These are phyloP conservation scores for Cheirogaleus major DNA, from an alignment of 2,797 vertebrate genomes.

Conservation along the genomic window DNA sequence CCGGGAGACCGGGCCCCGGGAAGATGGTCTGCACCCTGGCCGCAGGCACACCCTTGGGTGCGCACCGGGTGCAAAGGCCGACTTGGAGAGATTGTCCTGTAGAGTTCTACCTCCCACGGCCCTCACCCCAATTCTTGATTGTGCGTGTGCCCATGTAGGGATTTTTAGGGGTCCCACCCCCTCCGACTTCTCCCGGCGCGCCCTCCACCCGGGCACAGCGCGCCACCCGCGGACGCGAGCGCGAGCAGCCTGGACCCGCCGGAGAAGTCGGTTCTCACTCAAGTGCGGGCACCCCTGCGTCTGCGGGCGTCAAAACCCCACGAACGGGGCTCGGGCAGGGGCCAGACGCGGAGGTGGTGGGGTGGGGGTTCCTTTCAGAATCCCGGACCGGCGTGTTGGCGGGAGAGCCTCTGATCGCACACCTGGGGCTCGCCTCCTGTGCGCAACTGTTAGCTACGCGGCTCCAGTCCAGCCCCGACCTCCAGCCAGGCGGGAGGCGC, in stretches of 20 bases:
- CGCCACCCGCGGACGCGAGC: neutral
- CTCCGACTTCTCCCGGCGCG: neutral
- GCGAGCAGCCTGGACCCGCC: neutral
- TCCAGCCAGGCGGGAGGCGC: neutral
- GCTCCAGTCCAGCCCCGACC: neutral
- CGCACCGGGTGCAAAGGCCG: neutral
- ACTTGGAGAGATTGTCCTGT: neutral
- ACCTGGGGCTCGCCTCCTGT: neutral
- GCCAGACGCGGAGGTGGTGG: neutral
- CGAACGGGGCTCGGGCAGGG: neutral
- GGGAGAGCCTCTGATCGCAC: neutral
- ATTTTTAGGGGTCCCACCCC: neutral
- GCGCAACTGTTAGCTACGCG: accelerated
- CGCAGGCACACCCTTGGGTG: neutral
- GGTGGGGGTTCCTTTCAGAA: neutral
- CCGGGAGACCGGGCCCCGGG: neutral
- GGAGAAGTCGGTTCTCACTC: neutral
- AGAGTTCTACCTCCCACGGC: neutral
- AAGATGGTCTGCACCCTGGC: neutral
- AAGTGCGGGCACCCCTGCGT: neutral
- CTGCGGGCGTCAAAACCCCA: neutral
- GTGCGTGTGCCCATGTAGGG: neutral
- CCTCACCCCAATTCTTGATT: neutral
- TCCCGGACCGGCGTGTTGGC: neutral
- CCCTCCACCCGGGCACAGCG: neutral